Evolutionary conservation across 2,888 invertebrate species (phyloP).

Genomic region (Drosophila helvetica): DNA sequence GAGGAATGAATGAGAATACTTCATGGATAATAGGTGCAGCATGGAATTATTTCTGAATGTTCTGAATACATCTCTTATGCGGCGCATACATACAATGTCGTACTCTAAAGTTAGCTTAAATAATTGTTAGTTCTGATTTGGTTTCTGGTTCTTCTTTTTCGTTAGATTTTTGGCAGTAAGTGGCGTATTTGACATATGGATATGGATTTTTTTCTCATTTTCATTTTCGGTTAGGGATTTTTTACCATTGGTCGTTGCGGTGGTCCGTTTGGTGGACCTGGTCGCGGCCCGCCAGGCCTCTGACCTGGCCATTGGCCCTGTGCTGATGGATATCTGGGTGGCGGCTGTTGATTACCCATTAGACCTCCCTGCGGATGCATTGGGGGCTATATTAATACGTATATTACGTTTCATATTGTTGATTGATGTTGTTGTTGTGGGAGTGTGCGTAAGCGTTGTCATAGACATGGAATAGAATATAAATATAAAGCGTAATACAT

Average conservation of each 20-base stretch:
- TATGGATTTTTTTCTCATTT: conserved; percentile 16
- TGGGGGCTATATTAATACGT: conserved; percentile 78
- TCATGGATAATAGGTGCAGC: conserved; percentile 27
- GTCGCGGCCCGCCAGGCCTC: conserved; percentile 85
- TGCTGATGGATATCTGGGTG: conserved; percentile 84
- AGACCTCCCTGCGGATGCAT: conserved; percentile 86
- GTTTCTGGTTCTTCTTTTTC: conserved; percentile 24
- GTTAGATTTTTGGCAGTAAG: conserved; percentile 14
- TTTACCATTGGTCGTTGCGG: conserved; percentile 86
- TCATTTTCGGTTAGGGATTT: conserved; percentile 46
- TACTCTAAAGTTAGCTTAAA: conserved; percentile 68
- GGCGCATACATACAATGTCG: conserved; percentile 36
- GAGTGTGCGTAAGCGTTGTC: conserved; percentile 78
- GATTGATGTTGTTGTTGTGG: conserved; percentile 62
- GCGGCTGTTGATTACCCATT: conserved; percentile 85
- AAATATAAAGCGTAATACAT: conserved; percentile 77
- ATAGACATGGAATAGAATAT: conserved; percentile 79
- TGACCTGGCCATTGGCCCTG: conserved; percentile 84
- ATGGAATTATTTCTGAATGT: conserved; percentile 65
- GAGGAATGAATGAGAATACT: not conserved
- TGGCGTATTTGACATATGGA: conserved; percentile 9
- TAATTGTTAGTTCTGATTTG: conserved; percentile 59
- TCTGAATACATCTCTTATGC: conserved; percentile 74
- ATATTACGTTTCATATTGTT: conserved; percentile 57
- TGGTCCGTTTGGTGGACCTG: conserved; percentile 84